These are phyloP conservation scores for Sebastiscus albofasciatus DNA, from an alignment of 2,797 vertebrate genomes.

Conservation along the genomic window DNA sequence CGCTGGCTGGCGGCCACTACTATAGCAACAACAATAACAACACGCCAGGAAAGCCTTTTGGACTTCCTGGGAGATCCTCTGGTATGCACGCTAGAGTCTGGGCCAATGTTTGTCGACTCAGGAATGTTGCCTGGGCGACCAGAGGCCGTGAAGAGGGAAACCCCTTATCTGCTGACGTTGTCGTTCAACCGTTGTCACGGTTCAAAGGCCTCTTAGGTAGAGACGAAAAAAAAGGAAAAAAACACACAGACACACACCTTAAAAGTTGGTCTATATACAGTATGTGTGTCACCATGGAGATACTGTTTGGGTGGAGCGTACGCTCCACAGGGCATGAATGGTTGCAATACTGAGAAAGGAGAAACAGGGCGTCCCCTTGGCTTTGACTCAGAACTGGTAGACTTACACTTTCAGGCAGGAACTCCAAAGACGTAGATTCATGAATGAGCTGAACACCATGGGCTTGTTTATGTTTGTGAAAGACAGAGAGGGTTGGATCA, in stretches of 20 bases:
- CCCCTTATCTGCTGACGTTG: conserved; percentile 80
- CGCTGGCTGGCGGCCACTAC: conserved; percentile 65
- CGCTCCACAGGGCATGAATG: conserved; percentile 69
- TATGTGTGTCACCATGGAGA: conserved; percentile 71
- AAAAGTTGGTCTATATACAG: conserved; percentile 58
- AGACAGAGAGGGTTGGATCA: conserved; percentile 46
- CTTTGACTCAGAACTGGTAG: conserved; percentile 64
- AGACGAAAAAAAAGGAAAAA: conserved; percentile 28
- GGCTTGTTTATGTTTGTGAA: conserved; percentile 59
- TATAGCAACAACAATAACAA: conserved; percentile 81
- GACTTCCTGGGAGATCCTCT: conserved; percentile 80
- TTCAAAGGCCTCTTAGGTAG: conserved; percentile 68
- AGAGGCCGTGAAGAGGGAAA: conserved; percentile 76
- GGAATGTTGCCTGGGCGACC: conserved; percentile 80
- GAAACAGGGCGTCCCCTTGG: conserved; percentile 61
- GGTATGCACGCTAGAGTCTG: conserved; percentile 74
- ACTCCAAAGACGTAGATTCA: conserved; percentile 59
- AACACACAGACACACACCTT: conserved; percentile 67
- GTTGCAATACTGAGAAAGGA: conserved; percentile 49
- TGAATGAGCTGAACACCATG: conserved; percentile 69
- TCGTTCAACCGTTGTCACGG: conserved; percentile 75
- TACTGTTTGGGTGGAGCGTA: conserved; percentile 76
- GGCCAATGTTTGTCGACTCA: conserved; percentile 84
- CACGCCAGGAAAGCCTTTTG: conserved; percentile 66
- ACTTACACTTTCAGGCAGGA: conserved; percentile 60